Evolutionary conservation across 2,888 invertebrate species (phyloP).

Genomic region (Mylabris sibirica): DNA sequence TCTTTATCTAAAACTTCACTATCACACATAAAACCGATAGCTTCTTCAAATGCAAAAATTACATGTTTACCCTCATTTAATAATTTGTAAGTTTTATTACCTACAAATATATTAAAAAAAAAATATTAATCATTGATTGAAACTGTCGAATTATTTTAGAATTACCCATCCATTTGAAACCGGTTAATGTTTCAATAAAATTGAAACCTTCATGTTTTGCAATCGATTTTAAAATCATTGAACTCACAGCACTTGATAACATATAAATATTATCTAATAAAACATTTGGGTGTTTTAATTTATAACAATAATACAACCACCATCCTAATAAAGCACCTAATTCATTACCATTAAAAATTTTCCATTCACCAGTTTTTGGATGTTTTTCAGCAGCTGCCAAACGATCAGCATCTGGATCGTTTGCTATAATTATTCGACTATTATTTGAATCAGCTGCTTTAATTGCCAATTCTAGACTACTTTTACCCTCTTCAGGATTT

Average conservation of each 20-base stretch:
- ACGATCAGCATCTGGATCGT: constrained; percentile 98
- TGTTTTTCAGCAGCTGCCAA: constrained; percentile 90
- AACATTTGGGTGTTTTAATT: constrained; percentile 61
- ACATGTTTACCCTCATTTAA: constrained; percentile 76
- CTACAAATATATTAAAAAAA: constrained; percentile 53
- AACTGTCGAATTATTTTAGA: constrained; percentile 5
- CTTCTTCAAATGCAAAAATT: constrained; percentile 97
- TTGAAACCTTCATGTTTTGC: constrained; percentile 79
- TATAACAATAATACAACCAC: constrained; percentile 81
- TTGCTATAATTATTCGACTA: constrained; percentile 85
- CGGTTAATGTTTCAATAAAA: constrained; percentile 90
- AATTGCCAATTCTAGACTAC: constrained; percentile 69
- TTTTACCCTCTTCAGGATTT: constrained; percentile 95
- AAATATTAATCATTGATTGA: background rate
- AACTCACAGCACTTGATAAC: constrained; percentile 94
- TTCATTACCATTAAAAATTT: constrained; percentile 94
- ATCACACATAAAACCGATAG: constrained; percentile 98
- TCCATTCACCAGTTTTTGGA: constrained; percentile 75
- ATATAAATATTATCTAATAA: constrained; percentile 75
- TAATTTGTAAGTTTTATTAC: constrained; percentile 79
- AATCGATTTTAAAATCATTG: constrained; percentile 89
- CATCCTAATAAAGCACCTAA: constrained; percentile 92
- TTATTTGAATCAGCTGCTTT: constrained; percentile 76
- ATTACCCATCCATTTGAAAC: constrained; percentile 98
- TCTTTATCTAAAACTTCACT: constrained; percentile 92